Evolutionary conservation across 2,888 invertebrate species (phyloP).

Genomic region (Parnassius mnemosyne): DNA sequence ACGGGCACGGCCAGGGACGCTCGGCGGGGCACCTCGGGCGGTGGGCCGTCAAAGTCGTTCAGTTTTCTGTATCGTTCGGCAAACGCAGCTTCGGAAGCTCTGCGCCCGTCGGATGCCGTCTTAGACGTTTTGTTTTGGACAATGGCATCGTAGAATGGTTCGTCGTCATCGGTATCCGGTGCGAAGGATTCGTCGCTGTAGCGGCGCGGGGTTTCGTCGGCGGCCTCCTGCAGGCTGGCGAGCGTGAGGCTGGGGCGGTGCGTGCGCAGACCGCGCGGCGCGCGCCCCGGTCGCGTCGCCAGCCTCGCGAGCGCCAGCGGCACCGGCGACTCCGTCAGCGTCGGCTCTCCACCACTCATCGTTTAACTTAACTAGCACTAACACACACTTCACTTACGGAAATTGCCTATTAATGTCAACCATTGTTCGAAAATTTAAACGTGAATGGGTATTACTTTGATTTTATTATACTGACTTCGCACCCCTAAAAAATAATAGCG

Average conservation of each 20-base stretch:
- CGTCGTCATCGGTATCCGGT: slow-evolving; percentile 67
- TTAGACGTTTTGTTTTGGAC: slow-evolving; percentile 46
- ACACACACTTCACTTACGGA: slow-evolving; percentile 44
- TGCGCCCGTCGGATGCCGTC: slow-evolving; percentile 61
- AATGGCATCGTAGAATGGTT: slow-evolving; percentile 57
- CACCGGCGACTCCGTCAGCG: slow-evolving; percentile 73
- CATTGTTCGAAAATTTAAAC: slow-evolving; percentile 28
- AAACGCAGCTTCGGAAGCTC: slow-evolving; percentile 72
- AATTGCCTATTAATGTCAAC: slow-evolving; percentile 35
- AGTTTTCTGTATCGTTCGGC: slow-evolving; percentile 72
- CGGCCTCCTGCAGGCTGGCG: slow-evolving; percentile 70
- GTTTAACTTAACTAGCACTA: slow-evolving; percentile 47
- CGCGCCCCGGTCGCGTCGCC: slow-evolving; percentile 58
- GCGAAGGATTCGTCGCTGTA: slow-evolving; percentile 64
- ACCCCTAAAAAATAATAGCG: slow-evolving; percentile 1
- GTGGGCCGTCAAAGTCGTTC: slow-evolving; percentile 67
- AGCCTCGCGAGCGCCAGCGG: slow-evolving; percentile 70
- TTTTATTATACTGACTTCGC: background rate
- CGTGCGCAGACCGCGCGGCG: slow-evolving; percentile 55
- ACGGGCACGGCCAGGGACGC: slow-evolving; percentile 70
- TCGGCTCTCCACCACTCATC: slow-evolving; percentile 71
- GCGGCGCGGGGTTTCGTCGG: slow-evolving; percentile 67
- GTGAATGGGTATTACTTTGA: slow-evolving; percentile 1
- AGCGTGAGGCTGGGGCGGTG: slow-evolving; percentile 71
- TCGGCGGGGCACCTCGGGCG: slow-evolving; percentile 66